A percentile compares a stretch with the other conserved stretches of the same genome.
Conservation (phyloP, 2,113 vertebrate species). For the Hydrochoerus hydrochaeris region DNA sequence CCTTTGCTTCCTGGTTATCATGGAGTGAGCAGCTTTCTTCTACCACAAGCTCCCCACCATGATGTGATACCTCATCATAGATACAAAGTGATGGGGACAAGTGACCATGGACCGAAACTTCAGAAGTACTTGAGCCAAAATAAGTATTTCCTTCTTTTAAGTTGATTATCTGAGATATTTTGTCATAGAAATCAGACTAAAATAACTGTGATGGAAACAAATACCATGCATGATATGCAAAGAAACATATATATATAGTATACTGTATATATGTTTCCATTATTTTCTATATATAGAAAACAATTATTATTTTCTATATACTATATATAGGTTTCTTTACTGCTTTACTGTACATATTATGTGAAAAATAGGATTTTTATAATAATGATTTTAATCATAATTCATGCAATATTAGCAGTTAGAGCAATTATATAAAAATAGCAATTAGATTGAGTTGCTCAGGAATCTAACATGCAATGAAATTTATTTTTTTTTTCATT, state of each 20-base stretch:
- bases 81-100: neutral
- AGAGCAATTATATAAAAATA: neutral
- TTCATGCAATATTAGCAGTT: neutral
- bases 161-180: neutral
- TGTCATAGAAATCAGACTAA: neutral
- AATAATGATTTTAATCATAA: neutral
- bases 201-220: neutral
- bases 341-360: too few species aligned
- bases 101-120: neutral
- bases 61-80: neutral
- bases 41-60: neutral
- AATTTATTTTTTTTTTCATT: neutral
- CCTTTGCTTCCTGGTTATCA: neutral
- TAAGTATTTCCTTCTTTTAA: neutral
- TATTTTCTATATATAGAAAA: too few species aligned
- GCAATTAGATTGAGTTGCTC: neutral
- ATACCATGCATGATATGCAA: neutral
- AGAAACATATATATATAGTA: neutral
- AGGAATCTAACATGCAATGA: neutral
- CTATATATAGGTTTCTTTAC: too few species aligned
- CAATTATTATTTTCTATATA: too few species aligned
- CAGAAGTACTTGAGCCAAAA: neutral
- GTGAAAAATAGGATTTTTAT: constrained; percentile 10
- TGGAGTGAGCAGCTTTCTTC: neutral
- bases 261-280: too few species aligned